A percentile compares a stretch with the other conserved stretches of the same genome.
Evolutionary conservation across 1,140 invertebrate genomes (phyloP).

Genomic region (Lordiphosa collinella): DNA sequence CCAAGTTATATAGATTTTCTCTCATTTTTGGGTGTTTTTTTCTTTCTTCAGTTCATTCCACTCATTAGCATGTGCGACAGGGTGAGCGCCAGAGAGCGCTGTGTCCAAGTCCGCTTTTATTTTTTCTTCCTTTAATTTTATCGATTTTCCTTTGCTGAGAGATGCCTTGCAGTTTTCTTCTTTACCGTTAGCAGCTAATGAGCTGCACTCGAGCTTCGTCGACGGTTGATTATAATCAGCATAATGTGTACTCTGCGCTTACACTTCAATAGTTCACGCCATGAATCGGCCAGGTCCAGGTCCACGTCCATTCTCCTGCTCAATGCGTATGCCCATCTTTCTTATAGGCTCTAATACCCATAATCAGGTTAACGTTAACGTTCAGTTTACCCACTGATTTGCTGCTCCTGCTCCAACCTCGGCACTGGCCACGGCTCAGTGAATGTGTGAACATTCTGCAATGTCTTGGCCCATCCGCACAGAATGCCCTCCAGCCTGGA

Average conservation of each 20-base stretch:
- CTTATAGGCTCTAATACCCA: conserved; percentile 75
- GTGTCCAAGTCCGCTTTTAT: conserved; percentile 6
- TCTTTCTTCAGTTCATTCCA: conserved; percentile 59
- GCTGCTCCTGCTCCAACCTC: conserved; percentile 43
- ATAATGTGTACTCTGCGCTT: conserved; percentile 73
- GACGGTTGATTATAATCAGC: conserved; percentile 65
- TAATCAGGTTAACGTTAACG: conserved; percentile 76
- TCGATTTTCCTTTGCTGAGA: conserved; percentile 50
- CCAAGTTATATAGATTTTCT: conserved; percentile 20
- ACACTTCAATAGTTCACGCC: conserved; percentile 76
- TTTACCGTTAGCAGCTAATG: conserved; percentile 55
- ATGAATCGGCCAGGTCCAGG: conserved; percentile 32
- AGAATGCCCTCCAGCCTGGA: conserved; percentile 24
- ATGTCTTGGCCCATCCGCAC: conserved; percentile 26
- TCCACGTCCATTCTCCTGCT: conserved; percentile 17
- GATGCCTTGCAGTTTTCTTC: conserved; percentile 21
- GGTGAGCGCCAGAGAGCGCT: not conserved
- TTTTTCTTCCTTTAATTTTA: conserved; percentile 66
- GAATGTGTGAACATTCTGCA: conserved; percentile 71
- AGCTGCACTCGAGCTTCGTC: conserved; percentile 51
- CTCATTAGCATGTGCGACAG: conserved; percentile 58
- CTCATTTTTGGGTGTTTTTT: conserved; percentile 19
- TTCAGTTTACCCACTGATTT: conserved; percentile 74
- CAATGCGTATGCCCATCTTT: conserved; percentile 53
- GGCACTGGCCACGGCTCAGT: conserved; percentile 19